A percentile compares a stretch with the other conserved stretches of the same genome.
These are phyloP conservation scores for Uloborus plumipes DNA, from an alignment of 2,888 invertebrate species.

Conservation along the genomic window DNA sequence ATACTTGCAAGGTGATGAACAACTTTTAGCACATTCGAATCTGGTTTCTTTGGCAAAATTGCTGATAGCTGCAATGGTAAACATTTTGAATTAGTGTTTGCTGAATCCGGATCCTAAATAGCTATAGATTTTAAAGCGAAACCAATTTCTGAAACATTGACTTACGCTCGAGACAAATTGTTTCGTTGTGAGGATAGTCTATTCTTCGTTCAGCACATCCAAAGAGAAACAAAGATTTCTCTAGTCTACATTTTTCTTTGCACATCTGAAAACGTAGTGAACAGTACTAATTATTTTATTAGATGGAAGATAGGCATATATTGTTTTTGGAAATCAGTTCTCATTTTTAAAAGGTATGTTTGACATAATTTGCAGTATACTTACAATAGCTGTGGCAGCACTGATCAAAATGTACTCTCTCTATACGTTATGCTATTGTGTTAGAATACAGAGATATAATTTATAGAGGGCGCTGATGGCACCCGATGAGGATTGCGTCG, in stretches of 20 bases:
- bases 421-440: too few relatives aligned
- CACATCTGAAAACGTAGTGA: conserved; percentile 33
- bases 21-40: conserved; percentile 24
- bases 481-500: too few relatives aligned
- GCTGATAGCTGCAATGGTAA: conserved; percentile 9
- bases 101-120: neutral
- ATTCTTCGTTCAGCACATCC: conserved; percentile 46
- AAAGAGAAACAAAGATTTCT: conserved; percentile 23
- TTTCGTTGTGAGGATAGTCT: conserved; percentile 52
- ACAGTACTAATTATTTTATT: too few relatives aligned
- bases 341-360: too few relatives aligned
- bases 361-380: too few relatives aligned
- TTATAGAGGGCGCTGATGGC: too few relatives aligned
- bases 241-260: conserved; percentile 55
- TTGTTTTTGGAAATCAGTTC: too few relatives aligned
- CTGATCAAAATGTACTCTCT: too few relatives aligned
- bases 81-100: neutral
- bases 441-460: too few relatives aligned
- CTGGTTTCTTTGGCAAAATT: conserved; percentile 28
- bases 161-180: conserved; percentile 47
- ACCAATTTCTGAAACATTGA: neutral
- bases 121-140: too few relatives aligned
- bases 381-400: too few relatives aligned
- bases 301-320: too few relatives aligned
- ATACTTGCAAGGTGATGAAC: conserved; percentile 53